Evolutionary conservation across 2,888 invertebrate species (phyloP).

Genomic region (Netelia inedita): DNA sequence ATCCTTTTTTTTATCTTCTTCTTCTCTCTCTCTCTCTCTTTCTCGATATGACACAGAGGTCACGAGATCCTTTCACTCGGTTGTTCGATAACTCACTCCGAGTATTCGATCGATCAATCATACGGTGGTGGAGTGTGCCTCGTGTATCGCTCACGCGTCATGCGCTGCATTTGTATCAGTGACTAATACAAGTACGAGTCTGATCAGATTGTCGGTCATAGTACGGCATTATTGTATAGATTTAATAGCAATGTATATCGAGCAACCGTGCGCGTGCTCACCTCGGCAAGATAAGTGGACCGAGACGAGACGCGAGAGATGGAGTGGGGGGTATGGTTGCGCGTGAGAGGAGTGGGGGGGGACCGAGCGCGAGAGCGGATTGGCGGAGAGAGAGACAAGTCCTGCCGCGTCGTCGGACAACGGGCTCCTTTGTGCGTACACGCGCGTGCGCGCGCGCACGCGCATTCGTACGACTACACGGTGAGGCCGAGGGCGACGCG

Average conservation of each 20-base stretch:
- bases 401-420: conserved; percentile 41
- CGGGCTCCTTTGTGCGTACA: conserved; percentile 48
- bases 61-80: conserved; percentile 56
- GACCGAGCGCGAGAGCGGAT: conserved; percentile 69
- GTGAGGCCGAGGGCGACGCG: conserved; percentile 58
- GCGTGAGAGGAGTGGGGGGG: conserved; percentile 79
- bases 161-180: not conserved
- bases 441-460: conserved; percentile 43
- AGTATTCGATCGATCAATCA: conserved; percentile 47
- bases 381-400: conserved; percentile 18
- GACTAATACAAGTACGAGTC: conserved; percentile 13
- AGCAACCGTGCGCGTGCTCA: conserved; percentile 62
- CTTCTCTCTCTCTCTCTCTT: not conserved
- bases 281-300: conserved; percentile 78
- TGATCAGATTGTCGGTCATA: conserved; percentile 19
- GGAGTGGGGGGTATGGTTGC: conserved; percentile 52
- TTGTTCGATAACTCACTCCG: conserved; percentile 33
- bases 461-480: conserved; percentile 35
- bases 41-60: conserved; percentile 4
- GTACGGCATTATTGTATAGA: conserved; percentile 24
- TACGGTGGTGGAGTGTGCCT: conserved; percentile 9
- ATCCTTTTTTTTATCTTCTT: not conserved
- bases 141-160: conserved; percentile 3
- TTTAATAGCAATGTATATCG: conserved; percentile 30
- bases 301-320: conserved; percentile 73